phyloP scores from a whole-genome alignment of 2,797 vertebrate genomes.

The Melanotaenia maccullochi region DNA sequence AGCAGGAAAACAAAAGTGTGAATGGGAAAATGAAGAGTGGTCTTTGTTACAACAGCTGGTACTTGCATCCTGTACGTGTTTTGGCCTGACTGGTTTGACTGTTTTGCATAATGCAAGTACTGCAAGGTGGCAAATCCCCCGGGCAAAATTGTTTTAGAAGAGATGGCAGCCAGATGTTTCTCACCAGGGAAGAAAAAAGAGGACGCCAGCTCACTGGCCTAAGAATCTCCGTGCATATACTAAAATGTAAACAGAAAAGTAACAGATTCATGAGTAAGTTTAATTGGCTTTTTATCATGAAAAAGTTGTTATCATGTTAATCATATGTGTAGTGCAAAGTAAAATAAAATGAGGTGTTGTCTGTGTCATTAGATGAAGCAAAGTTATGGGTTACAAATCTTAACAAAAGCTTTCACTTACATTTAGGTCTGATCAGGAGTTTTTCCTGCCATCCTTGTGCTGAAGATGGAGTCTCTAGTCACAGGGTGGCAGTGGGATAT shows the following conservation, averaged over 20 bases:
- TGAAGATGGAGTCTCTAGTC: neutral
- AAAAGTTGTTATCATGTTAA: neutral
- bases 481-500: too few relatives aligned
- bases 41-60: slow-evolving; percentile 61
- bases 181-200: slow-evolving; percentile 10
- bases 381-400: neutral
- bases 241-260: slow-evolving; percentile 20
- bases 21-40: slow-evolving; percentile 54
- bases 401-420: neutral
- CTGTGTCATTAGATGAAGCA: neutral
- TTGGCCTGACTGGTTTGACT: slow-evolving; percentile 59
- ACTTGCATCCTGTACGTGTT: slow-evolving; percentile 54
- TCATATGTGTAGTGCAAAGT: neutral
- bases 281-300: too few relatives aligned
- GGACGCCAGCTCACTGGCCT: slow-evolving; percentile 27
- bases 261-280: neutral
- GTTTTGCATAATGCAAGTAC: slow-evolving; percentile 68
- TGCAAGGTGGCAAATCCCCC: slow-evolving; percentile 58
- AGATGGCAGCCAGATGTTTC: slow-evolving; percentile 58
- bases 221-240: slow-evolving; percentile 8
- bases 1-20: slow-evolving; percentile 52
- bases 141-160: slow-evolving; percentile 48
- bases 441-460: neutral
- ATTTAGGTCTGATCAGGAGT: neutral
- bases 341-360: neutral